Evolutionary conservation across 2,797 vertebrate species (phyloP), one percentile per base, ranked within the genome.

Genomic region (Delichon dasypus): DNA sequence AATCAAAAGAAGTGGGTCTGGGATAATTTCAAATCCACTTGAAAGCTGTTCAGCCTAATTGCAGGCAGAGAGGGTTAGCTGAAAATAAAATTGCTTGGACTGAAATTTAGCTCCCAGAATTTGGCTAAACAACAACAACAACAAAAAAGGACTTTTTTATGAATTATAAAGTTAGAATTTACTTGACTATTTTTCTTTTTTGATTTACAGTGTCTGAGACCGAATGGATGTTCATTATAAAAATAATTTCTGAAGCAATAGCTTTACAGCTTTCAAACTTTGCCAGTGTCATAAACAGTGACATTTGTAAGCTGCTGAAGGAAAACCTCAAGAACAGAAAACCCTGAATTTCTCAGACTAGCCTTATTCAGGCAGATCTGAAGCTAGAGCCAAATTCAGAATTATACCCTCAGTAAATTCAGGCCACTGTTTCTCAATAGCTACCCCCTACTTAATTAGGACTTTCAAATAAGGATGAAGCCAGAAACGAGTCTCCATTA

Each of bases 231-330:
- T 90, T 85, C 47, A 82, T 85, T 90, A 88, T 30, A 90, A 94
- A 92, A 96, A 91, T 85, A 82, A 95, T 92, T 90, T 90, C 85
- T 97, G 79, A 32, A 89, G 76, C 67, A 96, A 88, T 78, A 80
- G 72, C 27, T 92, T 96, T 91, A 94, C 76, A 88, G 74, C 38
- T 94, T 96, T 85, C 71, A 94, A 96, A 89, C 5, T 3, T 95
- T 96, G 84, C 92, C 92, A 94, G 60, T 85, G 55, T 79, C 94
- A 95, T 96, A 92, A 97, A 93, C 71, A 93, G 68, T 94, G 90
- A 92, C 90, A 95, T 95, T 93, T 94, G 74, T 94, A 95, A 91
- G 57, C 74, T 80, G 65, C 79, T 67, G 72, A 93, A 81, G 74
- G 67, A 83, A 91, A 95, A 73, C 42, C 51, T 88, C 57, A 85